Conservation (phyloP, 2,888 invertebrate genomes). For the Geophilus truncorum region DNA sequence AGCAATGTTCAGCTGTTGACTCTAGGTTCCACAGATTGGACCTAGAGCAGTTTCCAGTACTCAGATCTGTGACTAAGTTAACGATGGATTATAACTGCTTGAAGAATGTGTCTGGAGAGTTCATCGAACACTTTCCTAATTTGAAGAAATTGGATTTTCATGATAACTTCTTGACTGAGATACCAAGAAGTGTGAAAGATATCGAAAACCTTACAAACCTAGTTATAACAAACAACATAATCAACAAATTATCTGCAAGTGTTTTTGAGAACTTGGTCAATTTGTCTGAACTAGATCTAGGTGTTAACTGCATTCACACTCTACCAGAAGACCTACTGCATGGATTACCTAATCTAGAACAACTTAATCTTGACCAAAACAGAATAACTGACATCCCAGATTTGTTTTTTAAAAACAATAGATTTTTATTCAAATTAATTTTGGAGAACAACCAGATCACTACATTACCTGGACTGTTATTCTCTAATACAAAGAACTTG, state of each 20-base stretch:
- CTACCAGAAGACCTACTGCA: background rate
- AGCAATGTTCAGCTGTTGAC: too few relatives aligned
- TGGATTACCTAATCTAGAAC: background rate
- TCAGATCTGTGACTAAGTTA: too few relatives aligned
- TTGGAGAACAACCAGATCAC: background rate
- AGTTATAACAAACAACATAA: background rate
- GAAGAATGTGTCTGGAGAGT: too few relatives aligned
- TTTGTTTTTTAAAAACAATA: background rate
- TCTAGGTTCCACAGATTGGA: too few relatives aligned
- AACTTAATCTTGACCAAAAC: background rate
- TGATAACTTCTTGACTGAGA: too few relatives aligned
- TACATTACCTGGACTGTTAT: too few relatives aligned
- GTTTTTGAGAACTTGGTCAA: background rate
- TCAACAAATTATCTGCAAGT: background rate
- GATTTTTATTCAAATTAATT: background rate
- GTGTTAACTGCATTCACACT: background rate
- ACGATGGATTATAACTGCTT: too few relatives aligned
- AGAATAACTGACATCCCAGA: background rate
- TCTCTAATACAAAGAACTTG: too few relatives aligned
- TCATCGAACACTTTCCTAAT: too few relatives aligned
- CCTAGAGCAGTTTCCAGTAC: too few relatives aligned
- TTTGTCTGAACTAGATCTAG: background rate
- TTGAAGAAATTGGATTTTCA: too few relatives aligned
- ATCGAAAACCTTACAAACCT: background rate
- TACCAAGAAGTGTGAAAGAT: too few relatives aligned